phyloP scores from a whole-genome alignment of 2,113 vertebrate genomes.

The crab-eating macaque (Macaca fascicularis) region DNA sequence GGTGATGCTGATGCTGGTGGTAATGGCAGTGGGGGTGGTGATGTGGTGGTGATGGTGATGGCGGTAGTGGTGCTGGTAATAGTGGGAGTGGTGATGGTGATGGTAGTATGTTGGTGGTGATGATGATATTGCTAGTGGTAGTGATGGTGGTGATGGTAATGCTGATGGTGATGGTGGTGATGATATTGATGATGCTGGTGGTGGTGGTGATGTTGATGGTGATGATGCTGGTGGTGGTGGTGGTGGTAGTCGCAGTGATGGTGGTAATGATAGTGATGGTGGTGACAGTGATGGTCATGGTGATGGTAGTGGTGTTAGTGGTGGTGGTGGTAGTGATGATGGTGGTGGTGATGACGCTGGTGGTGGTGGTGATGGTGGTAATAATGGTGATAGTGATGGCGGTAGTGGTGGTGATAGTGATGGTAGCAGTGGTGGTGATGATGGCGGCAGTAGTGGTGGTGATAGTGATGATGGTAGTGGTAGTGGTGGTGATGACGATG shows the following conservation, averaged over 20 bases:
- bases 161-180: rapidly evolving
- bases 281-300: rapidly evolving
- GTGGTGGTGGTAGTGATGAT: rapidly evolving
- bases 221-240: rapidly evolving
- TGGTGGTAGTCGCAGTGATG: rapidly evolving
- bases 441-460: rapidly evolving
- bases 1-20: neutral
- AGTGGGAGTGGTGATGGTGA: too few relatives aligned
- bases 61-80: rapidly evolving
- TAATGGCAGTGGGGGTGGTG: rapidly evolving
- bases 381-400: rapidly evolving
- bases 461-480: rapidly evolving
- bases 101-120: neutral
- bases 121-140: neutral
- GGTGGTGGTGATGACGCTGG: rapidly evolving
- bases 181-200: rapidly evolving
- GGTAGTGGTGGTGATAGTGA: rapidly evolving
- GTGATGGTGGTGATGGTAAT: rapidly evolving
- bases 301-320: neutral
- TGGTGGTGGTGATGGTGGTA: rapidly evolving
- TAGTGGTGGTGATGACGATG: rapidly evolving
- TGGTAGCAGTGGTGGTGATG: neutral
- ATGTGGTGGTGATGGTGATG: neutral
- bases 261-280: rapidly evolving
- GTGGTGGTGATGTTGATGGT: rapidly evolving